These are phyloP conservation scores for Leucozona laternaria DNA, from an alignment of 2,888 invertebrate species.

Conservation along the genomic window DNA sequence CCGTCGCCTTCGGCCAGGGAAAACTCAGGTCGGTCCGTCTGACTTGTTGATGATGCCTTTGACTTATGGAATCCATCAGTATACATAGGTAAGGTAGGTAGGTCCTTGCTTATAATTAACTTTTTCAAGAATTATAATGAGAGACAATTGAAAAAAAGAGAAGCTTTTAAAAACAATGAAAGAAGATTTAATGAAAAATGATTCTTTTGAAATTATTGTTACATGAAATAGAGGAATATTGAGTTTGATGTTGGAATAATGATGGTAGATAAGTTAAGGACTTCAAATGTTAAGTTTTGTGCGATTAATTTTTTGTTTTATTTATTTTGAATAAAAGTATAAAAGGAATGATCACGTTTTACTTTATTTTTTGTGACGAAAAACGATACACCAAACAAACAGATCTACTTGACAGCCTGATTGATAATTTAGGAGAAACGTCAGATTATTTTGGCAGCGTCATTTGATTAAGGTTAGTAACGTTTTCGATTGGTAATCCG, in stretches of 20 bases:
- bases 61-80: neutral
- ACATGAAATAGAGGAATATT: neutral
- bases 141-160: conserved; percentile 18
- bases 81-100: neutral
- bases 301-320: neutral
- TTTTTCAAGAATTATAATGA: conserved; percentile 33
- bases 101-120: conserved; percentile 25
- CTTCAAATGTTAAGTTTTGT: neutral
- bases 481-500: no score
- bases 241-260: neutral
- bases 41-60: conserved; percentile 26
- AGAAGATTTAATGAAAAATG: conserved; percentile 11
- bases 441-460: no score
- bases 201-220: neutral
- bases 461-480: no score
- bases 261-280: neutral
- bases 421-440: no score
- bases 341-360: no score
- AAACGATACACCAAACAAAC: no score
- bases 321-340: neutral
- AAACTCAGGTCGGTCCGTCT: neutral
- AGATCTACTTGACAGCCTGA: no score
- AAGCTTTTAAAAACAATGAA: conserved; percentile 11
- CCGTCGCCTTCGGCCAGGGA: neutral
- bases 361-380: no score